Percentiles rank a stretch among this genome's conserved stretches.
Conservation (phyloP, 2,888 invertebrate species). For the Caenorhabditis plicata region DNA sequence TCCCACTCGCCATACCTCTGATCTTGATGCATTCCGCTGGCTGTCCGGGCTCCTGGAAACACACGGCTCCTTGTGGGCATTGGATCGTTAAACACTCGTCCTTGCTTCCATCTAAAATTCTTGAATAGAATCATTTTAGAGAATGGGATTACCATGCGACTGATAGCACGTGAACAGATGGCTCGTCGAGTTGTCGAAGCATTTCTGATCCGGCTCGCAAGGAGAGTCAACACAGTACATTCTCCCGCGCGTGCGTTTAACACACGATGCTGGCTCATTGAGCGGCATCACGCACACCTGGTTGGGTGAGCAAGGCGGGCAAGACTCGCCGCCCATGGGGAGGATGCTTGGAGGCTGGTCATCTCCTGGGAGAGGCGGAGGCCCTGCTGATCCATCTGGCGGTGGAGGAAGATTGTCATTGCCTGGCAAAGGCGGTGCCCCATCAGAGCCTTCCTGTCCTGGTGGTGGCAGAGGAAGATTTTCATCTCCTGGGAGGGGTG, state of each 20-base stretch:
- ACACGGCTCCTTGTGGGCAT: conserved; percentile 18
- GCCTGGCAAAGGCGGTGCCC: too few species aligned
- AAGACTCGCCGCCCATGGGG: too few species aligned
- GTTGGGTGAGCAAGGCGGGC: background rate
- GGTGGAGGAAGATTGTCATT: too few species aligned
- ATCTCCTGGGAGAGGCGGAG: too few species aligned
- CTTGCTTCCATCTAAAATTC: conserved; percentile 8
- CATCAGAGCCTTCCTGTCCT: too few species aligned
- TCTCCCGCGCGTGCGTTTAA: background rate
- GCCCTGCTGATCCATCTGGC: too few species aligned
- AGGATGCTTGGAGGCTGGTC: too few species aligned
- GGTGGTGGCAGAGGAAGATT: too few species aligned
- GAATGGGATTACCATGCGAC: conserved; percentile 2
- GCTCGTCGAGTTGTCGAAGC: conserved; percentile 14
- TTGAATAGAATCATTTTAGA: background rate
- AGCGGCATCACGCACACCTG: conserved; percentile 9
- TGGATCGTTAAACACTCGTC: conserved; percentile 14
- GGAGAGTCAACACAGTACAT: conserved; percentile 20
- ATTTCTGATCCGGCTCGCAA: conserved; percentile 12
- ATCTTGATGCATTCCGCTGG: conserved; percentile 12
- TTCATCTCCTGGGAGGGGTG: too few species aligned
- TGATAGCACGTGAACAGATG: conserved; percentile 12
- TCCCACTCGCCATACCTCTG: background rate
- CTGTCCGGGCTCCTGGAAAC: conserved; percentile 15
- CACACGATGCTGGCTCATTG: conserved; percentile 6